Percentiles rank a stretch among this genome's conserved stretches.
Conservation (phyloP, 2,888 invertebrate genomes). For the Biston betularia region DNA sequence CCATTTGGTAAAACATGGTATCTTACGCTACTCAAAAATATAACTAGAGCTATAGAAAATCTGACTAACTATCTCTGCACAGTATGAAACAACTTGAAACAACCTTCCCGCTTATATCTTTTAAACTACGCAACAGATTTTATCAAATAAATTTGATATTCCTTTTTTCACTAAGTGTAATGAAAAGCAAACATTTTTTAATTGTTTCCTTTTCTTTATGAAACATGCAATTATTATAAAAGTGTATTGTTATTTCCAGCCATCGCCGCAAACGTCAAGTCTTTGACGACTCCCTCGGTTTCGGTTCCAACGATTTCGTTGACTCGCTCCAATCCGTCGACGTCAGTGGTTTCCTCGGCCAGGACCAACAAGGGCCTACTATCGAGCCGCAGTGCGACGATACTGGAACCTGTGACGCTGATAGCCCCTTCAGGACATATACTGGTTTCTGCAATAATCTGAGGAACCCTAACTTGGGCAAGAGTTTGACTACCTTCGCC, state of each 20-base stretch:
- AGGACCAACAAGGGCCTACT: constrained; percentile 85
- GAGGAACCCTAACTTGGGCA: constrained; percentile 92
- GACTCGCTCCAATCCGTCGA: constrained; percentile 93
- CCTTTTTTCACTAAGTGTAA: no score
- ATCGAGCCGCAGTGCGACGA: constrained; percentile 91
- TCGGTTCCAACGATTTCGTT: constrained; percentile 88
- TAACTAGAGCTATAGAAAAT: no score
- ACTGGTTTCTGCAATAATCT: constrained; percentile 96
- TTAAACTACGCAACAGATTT: no score
- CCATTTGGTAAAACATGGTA: background rate
- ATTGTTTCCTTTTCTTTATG: no score
- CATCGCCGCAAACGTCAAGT: constrained; percentile 90
- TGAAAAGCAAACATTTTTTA: no score
- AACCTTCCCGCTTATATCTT: no score
- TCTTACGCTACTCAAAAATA: background rate
- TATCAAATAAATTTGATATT: no score
- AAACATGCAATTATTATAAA: background rate
- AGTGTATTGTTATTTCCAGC: constrained; percentile 51
- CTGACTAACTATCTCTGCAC: no score
- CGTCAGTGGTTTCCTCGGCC: constrained; percentile 89
- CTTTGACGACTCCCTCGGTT: constrained; percentile 86
- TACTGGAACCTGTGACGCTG: constrained; percentile 89
- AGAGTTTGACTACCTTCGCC: constrained; percentile 94
- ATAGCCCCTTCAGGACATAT: constrained; percentile 89
- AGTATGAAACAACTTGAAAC: no score